Conservation (phyloP, 2,888 invertebrate species). For the Polymixis flavicincta region DNA sequence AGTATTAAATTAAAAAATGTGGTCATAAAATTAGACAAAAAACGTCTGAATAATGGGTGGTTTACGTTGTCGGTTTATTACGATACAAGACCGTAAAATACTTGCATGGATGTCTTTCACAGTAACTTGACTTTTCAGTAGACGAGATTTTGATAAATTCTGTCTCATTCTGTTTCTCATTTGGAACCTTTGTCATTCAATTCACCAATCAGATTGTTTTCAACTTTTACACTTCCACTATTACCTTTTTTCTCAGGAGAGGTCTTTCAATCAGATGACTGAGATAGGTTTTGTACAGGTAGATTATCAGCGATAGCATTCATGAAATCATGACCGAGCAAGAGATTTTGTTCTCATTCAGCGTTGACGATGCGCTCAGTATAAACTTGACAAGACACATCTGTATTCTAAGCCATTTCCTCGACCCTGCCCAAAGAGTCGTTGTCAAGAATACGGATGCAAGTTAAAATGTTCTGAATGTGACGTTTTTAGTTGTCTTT, state of each 20-base stretch:
- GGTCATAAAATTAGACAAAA: background rate
- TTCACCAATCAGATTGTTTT: conserved; percentile 8
- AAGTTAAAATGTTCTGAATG: background rate
- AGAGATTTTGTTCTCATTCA: conserved; percentile 21
- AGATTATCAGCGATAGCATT: conserved; percentile 5
- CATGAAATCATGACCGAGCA: conserved; percentile 8
- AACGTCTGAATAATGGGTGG: background rate
- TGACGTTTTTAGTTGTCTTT: background rate
- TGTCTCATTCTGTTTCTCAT: background rate
- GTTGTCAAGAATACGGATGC: background rate
- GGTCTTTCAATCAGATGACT: conserved; percentile 12
- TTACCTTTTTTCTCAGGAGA: background rate
- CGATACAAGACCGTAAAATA: background rate
- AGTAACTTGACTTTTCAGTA: background rate
- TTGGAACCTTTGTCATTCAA: background rate
- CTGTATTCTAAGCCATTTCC: background rate
- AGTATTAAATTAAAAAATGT: conserved; percentile 18
- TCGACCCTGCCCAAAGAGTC: background rate
- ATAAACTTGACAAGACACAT: conserved; percentile 1
- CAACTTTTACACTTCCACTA: conserved; percentile 14
- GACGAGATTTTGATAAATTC: background rate
- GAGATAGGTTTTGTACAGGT: conserved; percentile 1
- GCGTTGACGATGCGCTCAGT: conserved; percentile 14
- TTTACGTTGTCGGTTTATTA: background rate
- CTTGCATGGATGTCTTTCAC: background rate